Percentiles rank a stretch among this genome's conserved stretches.
Evolutionary conservation across 2,888 invertebrate species (phyloP).

Genomic region (Aleiodes testaceus): DNA sequence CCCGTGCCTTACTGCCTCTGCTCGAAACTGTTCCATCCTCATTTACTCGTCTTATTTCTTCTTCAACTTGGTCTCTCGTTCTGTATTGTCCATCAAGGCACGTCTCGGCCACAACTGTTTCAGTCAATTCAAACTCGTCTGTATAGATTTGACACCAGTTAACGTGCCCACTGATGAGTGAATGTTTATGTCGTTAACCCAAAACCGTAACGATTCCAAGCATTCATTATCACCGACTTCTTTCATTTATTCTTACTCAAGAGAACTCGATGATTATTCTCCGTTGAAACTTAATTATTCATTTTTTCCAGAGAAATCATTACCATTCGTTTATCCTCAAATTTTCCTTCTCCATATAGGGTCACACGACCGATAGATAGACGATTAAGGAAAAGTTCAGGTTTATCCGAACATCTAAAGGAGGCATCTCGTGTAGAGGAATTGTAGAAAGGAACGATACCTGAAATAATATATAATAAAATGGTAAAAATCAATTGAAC

Average conservation of each 20-base stretch:
- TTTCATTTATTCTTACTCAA: conserved; percentile 4
- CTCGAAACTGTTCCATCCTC: conserved; percentile 32
- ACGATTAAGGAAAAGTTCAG: no score
- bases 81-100: conserved; percentile 18
- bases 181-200: conserved; percentile 30
- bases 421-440: no score
- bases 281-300: neutral
- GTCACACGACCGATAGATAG: no score
- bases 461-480: no score
- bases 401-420: no score
- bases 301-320: neutral
- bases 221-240: neutral
- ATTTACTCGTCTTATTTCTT: neutral
- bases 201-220: conserved; percentile 17
- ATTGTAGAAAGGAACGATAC: no score
- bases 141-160: conserved; percentile 7
- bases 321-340: neutral
- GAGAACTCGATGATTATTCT: neutral
- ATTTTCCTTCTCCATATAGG: no score
- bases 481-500: no score
- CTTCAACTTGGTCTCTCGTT: no score
- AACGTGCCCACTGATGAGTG: conserved; percentile 1
- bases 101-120: conserved; percentile 14
- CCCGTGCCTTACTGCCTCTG: conserved; percentile 43
- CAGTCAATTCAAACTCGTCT: conserved; percentile 8